phyloP scores from a whole-genome alignment of 2,888 invertebrate species.

The Ypsolopha scabrella region DNA sequence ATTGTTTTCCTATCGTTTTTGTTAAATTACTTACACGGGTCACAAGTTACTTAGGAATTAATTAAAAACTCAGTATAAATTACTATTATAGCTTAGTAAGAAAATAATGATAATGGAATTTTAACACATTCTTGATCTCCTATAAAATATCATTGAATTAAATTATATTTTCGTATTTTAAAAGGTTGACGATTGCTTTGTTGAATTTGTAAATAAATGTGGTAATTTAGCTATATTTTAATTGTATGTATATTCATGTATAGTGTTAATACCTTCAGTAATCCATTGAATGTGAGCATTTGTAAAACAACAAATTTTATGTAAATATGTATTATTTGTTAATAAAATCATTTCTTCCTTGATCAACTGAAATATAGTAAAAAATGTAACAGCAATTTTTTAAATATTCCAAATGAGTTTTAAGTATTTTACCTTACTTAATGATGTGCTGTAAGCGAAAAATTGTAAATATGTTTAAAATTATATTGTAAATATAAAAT shows the following conservation, averaged over 20 bases:
- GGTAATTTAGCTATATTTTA: too few relatives aligned
- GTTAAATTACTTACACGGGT: not conserved
- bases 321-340: too few relatives aligned
- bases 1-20: not conserved
- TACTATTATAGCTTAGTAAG: constrained; percentile 23
- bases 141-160: constrained; percentile 25
- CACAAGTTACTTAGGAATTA: not conserved
- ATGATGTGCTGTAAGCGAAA: constrained; percentile 8
- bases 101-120: too few relatives aligned
- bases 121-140: constrained; percentile 48
- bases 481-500: constrained; percentile 32
- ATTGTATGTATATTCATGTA: constrained; percentile 22
- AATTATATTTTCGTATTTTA: constrained; percentile 60
- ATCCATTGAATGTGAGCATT: too few relatives aligned
- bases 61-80: constrained; percentile 6
- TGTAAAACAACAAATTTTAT: too few relatives aligned
- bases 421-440: constrained; percentile 13
- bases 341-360: too few relatives aligned
- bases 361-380: too few relatives aligned
- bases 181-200: constrained; percentile 35
- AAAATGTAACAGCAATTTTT: too few relatives aligned
- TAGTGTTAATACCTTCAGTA: not conserved
- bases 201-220: constrained; percentile 42
- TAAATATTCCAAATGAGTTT: not conserved
- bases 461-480: constrained; percentile 8